These are phyloP conservation scores for Gobio occitaniae DNA, from an alignment of 2,797 vertebrate genomes.

Conservation along the genomic window DNA sequence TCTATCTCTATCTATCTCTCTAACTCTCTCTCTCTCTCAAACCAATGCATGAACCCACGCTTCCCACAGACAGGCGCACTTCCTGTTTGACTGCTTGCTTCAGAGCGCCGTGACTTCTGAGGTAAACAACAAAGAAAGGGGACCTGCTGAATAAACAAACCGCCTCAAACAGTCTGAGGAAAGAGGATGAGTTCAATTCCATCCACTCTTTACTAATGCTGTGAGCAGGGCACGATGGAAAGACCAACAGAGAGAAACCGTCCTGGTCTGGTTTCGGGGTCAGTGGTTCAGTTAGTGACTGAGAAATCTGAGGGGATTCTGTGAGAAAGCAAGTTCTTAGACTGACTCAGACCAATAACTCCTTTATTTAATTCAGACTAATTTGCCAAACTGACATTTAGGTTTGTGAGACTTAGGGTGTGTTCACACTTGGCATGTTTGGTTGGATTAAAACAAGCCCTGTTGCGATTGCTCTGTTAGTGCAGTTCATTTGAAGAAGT, in stretches of 20 bases:
- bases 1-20: constrained; percentile 32
- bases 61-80: constrained; percentile 40
- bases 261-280: not conserved
- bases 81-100: constrained; percentile 50
- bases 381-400: not conserved
- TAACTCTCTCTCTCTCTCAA: constrained; percentile 41
- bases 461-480: no score
- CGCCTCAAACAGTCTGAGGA: constrained; percentile 12
- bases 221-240: not conserved
- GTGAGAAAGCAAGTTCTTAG: not conserved
- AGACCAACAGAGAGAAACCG: not conserved
- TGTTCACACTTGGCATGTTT: no score
- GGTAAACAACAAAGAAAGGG: constrained; percentile 11
- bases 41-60: constrained; percentile 52
- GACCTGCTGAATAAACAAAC: constrained; percentile 40
- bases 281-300: not conserved
- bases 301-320: not conserved
- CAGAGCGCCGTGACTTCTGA: not conserved
- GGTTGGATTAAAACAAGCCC: no score
- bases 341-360: not conserved
- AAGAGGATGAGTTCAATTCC: not conserved
- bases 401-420: not conserved
- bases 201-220: not conserved
- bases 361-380: not conserved
- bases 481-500: no score